Evolutionary conservation across 1,140 invertebrate genomes (phyloP).

Genomic region (Pteromalus puparum): DNA sequence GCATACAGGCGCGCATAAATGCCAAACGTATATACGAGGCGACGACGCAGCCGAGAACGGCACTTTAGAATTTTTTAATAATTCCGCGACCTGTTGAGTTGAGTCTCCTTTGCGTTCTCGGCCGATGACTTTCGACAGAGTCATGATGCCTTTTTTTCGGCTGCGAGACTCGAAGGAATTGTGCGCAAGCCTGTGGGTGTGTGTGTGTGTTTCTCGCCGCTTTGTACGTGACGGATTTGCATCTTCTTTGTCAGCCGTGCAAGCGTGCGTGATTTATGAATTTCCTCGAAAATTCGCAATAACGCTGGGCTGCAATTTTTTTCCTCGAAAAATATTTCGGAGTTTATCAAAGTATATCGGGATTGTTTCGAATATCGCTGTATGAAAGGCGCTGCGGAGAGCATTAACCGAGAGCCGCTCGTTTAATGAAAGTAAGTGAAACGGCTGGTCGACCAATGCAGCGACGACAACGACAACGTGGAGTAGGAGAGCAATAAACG

Average conservation of each 20-base stretch:
- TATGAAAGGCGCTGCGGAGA: not conserved
- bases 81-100: slow-evolving; percentile 42
- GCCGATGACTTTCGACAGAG: not conserved
- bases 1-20: not conserved
- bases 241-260: not conserved
- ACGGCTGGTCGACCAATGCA: slow-evolving; percentile 26
- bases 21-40: not conserved
- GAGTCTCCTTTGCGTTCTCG: not conserved
- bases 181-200: not conserved
- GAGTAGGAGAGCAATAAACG: slow-evolving; percentile 38
- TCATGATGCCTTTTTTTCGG: not conserved
- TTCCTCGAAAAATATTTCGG: not conserved
- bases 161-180: not conserved
- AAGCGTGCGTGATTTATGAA: not conserved
- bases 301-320: not conserved
- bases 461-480: too few species aligned
- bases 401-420: slow-evolving; percentile 25
- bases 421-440: slow-evolving; percentile 51
- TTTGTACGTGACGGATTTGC: not conserved
- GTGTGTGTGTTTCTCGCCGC: not conserved
- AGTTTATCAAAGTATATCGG: not conserved
- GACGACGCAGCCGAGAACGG: not conserved
- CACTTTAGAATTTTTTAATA: slow-evolving; percentile 45
- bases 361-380: not conserved
- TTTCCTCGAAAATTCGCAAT: not conserved